Conservation (phyloP, 2,888 invertebrate species). For the Tenthredo livida region DNA sequence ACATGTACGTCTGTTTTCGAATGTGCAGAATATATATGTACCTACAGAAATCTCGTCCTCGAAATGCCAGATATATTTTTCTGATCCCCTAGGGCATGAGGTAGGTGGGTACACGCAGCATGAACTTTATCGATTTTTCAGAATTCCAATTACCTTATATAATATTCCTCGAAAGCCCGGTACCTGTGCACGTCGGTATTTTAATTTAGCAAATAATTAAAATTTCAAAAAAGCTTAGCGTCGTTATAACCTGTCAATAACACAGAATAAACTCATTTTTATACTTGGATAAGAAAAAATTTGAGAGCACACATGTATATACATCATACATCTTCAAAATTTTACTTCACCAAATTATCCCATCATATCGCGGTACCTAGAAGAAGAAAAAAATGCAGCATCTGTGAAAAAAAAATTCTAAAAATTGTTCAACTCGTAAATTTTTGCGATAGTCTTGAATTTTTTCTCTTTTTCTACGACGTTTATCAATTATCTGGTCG, state of each 20-base stretch:
- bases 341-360: too few relatives aligned
- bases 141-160: slow-evolving; percentile 7
- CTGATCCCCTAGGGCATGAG: neutral
- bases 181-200: neutral
- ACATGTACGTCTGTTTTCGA: neutral
- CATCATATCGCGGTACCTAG: too few relatives aligned
- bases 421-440: neutral
- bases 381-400: too few relatives aligned
- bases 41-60: neutral
- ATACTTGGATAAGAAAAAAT: too few relatives aligned
- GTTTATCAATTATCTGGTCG: too few relatives aligned
- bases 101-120: neutral
- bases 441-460: too few relatives aligned
- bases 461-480: too few relatives aligned
- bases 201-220: slow-evolving; percentile 3
- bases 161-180: neutral
- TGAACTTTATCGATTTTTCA: neutral
- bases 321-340: too few relatives aligned
- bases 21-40: neutral
- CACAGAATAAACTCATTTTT: too few relatives aligned
- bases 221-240: neutral
- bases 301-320: too few relatives aligned
- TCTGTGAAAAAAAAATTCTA: too few relatives aligned
- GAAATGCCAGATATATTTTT: slow-evolving; percentile 7
- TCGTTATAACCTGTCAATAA: neutral